Base-by-base conservation (phyloP, 2,797 vertebrate genomes). In the Paratrypauchen microcephalus region DNA sequence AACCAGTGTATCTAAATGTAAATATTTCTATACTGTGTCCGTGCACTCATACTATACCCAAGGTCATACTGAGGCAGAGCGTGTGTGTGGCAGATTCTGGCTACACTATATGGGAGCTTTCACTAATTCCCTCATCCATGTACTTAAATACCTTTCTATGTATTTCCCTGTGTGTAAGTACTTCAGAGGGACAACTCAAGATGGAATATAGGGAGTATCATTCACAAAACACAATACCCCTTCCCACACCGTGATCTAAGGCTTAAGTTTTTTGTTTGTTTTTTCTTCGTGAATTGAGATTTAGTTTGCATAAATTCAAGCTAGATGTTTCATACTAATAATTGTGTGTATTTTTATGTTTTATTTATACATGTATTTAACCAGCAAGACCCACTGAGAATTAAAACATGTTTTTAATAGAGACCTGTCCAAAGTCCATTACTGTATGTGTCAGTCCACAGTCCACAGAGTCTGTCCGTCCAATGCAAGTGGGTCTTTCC, bases 121-220 rank as follows among this genome's bases (percentile, higher is more conserved):
- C 74, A 81, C 88, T 90, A 83, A 91, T 89, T 88, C 90, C 73
- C 70, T 75, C 65, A 83, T 70, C 73, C 76, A 79, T 77, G 80
- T 87, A 79, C 86, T 90, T 91, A 88, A 89, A 91, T 86, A 90
- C 81, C 75, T 89, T 83, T 78, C 74, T 74, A 66, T 83, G 82
- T 89, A 89, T 75, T 77, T 87, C 77, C 71, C 61, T 65, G 30
- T 86, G 78, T 83, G 77, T 73, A 85, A 84, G 82, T 78, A 79
- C 81, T 86, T 88, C 75, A 77, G 83, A 84, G 58, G 52, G 64
- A 73, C 72, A 81, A 45, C 65, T 58, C 41, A 47, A 74, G 75
- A 88, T 65, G 66, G 80, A 90, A 81, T 66, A 76, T 73, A 84
- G 23, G 24, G 12, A 15, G 13, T 26, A 57, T 57, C 18, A 8